These are phyloP conservation scores for Drosophila neutralis DNA, from an alignment of 2,888 invertebrate species.

Conservation along the genomic window DNA sequence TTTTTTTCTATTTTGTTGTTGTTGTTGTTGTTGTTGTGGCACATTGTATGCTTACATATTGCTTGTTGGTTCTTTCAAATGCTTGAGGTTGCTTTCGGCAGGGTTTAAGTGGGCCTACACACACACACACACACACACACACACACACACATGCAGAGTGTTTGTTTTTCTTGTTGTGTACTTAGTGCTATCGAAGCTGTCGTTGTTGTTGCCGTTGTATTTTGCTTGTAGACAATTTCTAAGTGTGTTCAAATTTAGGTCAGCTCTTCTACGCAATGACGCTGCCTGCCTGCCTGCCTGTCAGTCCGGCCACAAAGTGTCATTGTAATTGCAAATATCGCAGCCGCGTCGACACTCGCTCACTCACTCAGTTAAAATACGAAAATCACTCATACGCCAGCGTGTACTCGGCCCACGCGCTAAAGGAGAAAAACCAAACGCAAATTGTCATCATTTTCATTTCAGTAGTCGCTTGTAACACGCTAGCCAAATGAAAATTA, in stretches of 20 bases:
- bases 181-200: conserved; percentile 75
- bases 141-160: conserved; percentile 10
- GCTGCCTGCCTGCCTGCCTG: conserved; percentile 31
- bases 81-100: conserved; percentile 80
- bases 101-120: conserved; percentile 81
- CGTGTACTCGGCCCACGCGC: conserved; percentile 74
- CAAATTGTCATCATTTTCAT: conserved; percentile 62
- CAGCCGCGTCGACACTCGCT: conserved; percentile 50
- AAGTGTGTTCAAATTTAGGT: conserved; percentile 80
- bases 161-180: conserved; percentile 68
- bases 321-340: conserved; percentile 83
- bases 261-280: conserved; percentile 61
- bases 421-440: conserved; percentile 45
- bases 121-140: conserved; percentile 25
- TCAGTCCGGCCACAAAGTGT: conserved; percentile 68
- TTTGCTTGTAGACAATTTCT: conserved; percentile 79
- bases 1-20: conserved; percentile 1
- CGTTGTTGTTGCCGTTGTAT: conserved; percentile 58
- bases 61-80: conserved; percentile 76
- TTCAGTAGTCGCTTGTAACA: conserved; percentile 8
- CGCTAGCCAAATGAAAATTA: conserved; percentile 72
- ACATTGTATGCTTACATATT: conserved; percentile 66
- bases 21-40: conserved; percentile 32
- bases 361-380: conserved; percentile 29
- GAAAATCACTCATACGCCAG: conserved; percentile 67